A percentile compares a stretch with the other conserved stretches of the same genome.
These are phyloP conservation scores for Lithobates sylvaticus DNA, from an alignment of 2,797 vertebrate genomes.

Conservation along the genomic window DNA sequence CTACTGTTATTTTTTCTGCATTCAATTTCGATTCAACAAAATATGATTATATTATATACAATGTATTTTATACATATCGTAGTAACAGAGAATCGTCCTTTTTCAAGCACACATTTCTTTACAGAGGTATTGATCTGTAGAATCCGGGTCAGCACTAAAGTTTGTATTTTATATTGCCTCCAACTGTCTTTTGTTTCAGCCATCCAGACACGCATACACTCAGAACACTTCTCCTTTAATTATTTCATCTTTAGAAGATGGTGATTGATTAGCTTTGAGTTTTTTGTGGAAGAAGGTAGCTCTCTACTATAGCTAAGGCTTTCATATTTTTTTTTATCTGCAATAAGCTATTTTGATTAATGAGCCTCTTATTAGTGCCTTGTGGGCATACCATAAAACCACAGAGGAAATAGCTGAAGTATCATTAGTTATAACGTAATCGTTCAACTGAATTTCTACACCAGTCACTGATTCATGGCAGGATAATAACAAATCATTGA, in stretches of 20 bases:
- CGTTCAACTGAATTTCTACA: constrained; percentile 29
- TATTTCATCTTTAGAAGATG: constrained; percentile 35
- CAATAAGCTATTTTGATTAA: constrained; percentile 56
- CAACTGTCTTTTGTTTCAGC: neutral
- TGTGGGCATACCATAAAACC: constrained; percentile 52
- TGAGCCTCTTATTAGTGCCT: constrained; percentile 53
- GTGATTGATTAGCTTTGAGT: constrained; percentile 25
- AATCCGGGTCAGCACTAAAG: neutral
- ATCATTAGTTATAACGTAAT: constrained; percentile 53
- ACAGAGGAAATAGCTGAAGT: constrained; percentile 54
- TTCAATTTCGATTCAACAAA: no score
- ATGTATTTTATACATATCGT: no score
- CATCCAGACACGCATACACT: neutral
- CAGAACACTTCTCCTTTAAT: constrained; percentile 14
- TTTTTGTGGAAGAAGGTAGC: constrained; percentile 39
- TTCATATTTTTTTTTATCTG: constrained; percentile 31
- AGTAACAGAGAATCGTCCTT: no score
- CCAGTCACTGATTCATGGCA: constrained; percentile 43
- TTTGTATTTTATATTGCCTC: constrained; percentile 1
- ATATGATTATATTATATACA: no score
- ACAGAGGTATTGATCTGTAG: neutral
- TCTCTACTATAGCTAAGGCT: neutral
- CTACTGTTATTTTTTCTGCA: no score
- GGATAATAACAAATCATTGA: constrained; percentile 32
- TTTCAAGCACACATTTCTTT: neutral